Percentiles rank a stretch among this genome's conserved stretches.
These are phyloP conservation scores for Drosophila orena DNA, from an alignment of 1,140 invertebrate genomes.

Conservation along the genomic window DNA sequence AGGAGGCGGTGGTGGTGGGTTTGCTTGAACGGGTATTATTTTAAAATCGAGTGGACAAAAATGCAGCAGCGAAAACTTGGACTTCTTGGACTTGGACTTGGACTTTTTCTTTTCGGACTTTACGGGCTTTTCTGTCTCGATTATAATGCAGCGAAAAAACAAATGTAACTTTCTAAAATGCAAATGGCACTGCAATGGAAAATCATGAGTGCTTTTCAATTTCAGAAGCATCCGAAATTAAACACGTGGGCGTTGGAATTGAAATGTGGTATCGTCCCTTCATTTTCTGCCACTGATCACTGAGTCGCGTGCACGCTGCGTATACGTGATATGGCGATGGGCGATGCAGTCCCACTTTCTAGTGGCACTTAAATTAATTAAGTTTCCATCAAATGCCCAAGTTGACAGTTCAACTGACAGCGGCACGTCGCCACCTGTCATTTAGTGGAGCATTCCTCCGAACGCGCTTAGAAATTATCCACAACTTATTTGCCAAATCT, in stretches of 20 bases:
- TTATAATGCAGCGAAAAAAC: constrained; percentile 71
- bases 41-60: constrained; percentile 30
- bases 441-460: constrained; percentile 61
- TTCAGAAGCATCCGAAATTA: constrained; percentile 37
- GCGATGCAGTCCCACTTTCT: constrained; percentile 63
- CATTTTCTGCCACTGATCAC: constrained; percentile 40
- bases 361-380: constrained; percentile 68
- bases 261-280: constrained; percentile 4
- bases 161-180: constrained; percentile 80
- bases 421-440: constrained; percentile 63
- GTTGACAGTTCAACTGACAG: constrained; percentile 55
- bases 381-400: constrained; percentile 56
- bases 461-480: constrained; percentile 54
- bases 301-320: constrained; percentile 56
- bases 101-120: constrained; percentile 21
- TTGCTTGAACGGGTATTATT: constrained; percentile 25
- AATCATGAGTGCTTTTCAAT: constrained; percentile 75
- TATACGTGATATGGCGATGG: constrained; percentile 60
- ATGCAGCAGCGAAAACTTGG: constrained; percentile 45
- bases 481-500: constrained; percentile 12
- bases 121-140: constrained; percentile 38
- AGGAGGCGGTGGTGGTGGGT: neutral
- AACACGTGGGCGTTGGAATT: constrained; percentile 62
- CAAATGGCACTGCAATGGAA: constrained; percentile 75
- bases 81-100: constrained; percentile 30